These are phyloP conservation scores for Leptoclinus maculatus DNA, from an alignment of 2,797 vertebrate species.

Conservation along the genomic window DNA sequence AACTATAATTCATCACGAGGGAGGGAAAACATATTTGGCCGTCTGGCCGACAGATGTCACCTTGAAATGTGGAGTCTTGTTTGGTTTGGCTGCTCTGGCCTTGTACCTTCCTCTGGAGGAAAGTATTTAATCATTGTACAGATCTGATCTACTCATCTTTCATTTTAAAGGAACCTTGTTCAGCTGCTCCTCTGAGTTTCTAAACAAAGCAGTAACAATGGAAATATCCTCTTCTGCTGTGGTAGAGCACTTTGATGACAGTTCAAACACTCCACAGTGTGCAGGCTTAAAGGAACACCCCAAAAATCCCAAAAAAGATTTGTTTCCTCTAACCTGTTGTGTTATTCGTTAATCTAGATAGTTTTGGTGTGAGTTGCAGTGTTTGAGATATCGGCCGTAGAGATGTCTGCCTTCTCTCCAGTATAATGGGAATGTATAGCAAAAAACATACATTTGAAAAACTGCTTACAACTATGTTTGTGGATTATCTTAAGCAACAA, in stretches of 20 bases:
- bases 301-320: too few relatives aligned
- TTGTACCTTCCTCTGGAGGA: conserved; percentile 20
- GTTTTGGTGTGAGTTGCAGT: too few relatives aligned
- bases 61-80: conserved; percentile 44
- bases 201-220: conserved; percentile 17
- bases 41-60: conserved; percentile 26
- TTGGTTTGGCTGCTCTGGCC: conserved; percentile 42
- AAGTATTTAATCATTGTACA: conserved; percentile 2
- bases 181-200: conserved; percentile 9
- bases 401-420: not conserved
- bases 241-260: too few relatives aligned
- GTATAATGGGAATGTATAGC: not conserved
- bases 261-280: too few relatives aligned
- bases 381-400: not conserved
- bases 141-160: conserved; percentile 16
- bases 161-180: not conserved
- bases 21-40: conserved; percentile 12
- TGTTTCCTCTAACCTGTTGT: too few relatives aligned
- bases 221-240: too few relatives aligned
- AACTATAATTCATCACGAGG: conserved; percentile 11
- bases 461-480: not conserved
- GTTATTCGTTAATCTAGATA: too few relatives aligned
- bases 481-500: not conserved
- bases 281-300: too few relatives aligned
- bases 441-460: not conserved